Percentiles rank a stretch among this genome's conserved stretches.
Evolutionary conservation across 1,140 invertebrate genomes (phyloP).

Genomic region (Drosophila burlai): DNA sequence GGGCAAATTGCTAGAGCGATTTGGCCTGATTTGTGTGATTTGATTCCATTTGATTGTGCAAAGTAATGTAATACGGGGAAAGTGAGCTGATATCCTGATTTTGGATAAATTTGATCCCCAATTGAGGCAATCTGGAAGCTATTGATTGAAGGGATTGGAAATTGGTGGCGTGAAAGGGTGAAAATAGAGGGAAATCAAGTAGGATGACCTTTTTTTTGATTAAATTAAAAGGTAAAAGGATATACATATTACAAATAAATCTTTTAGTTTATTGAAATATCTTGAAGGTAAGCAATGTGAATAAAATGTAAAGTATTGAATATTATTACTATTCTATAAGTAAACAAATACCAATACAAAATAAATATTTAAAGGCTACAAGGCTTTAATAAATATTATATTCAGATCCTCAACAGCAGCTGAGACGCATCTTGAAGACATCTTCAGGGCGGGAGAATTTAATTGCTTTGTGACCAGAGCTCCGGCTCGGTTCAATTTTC

Average conservation of each 20-base stretch:
- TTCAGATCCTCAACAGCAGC: neutral
- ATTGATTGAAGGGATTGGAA: constrained; percentile 12
- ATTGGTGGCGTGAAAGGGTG: neutral
- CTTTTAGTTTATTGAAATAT: neutral
- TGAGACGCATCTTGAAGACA: constrained; percentile 29
- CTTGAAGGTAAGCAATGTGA: neutral
- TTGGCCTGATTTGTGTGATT: constrained; percentile 79
- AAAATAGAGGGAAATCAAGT: neutral
- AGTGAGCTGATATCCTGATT: neutral
- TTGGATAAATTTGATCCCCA: neutral
- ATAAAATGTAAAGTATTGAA: no score
- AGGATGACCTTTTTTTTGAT: neutral
- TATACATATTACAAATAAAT: neutral
- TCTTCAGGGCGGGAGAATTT: constrained; percentile 44
- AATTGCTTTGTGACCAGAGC: constrained; percentile 52
- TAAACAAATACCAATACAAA: neutral
- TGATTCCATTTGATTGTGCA: constrained; percentile 66
- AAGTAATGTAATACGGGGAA: constrained; percentile 41
- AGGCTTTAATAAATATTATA: neutral
- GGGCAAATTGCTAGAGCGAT: constrained; percentile 72
- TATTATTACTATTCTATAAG: no score
- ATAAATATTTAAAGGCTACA: neutral
- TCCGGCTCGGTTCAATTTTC: constrained; percentile 14
- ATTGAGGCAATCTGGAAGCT: constrained; percentile 1
- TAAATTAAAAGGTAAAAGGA: neutral